phyloP scores from a whole-genome alignment of 2,113 vertebrate genomes.

The Fukomys damarensis region DNA sequence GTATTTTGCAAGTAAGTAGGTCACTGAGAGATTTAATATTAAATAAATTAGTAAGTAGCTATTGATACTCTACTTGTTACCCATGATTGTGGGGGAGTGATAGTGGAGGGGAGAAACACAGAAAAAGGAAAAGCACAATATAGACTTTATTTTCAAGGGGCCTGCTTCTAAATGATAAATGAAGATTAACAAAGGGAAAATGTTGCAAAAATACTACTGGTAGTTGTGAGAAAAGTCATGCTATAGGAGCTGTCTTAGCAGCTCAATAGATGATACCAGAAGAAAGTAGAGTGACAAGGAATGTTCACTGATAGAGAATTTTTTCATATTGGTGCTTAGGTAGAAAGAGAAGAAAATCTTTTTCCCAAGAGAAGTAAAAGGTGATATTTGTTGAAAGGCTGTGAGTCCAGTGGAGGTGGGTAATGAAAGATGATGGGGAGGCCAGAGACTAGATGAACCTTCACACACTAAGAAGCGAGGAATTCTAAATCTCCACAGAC shows the following conservation, averaged over 20 bases:
- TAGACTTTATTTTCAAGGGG: neutral
- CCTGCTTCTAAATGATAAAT: neutral
- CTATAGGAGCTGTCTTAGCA: neutral
- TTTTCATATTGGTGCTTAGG: neutral
- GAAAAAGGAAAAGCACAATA: neutral
- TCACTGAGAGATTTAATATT: neutral
- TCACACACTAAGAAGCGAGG: neutral
- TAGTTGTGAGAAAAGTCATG: neutral
- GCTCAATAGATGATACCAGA: neutral
- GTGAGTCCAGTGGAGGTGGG: neutral
- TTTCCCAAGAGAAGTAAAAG: neutral
- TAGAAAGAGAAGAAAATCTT: neutral
- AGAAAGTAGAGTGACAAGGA: neutral
- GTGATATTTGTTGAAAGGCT: neutral
- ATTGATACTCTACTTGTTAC: neutral
- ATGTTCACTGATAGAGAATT: neutral
- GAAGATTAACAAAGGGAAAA: neutral
- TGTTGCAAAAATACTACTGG: neutral
- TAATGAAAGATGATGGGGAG: neutral
- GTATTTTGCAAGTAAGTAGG: neutral
- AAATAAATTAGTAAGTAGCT: slow-evolving; percentile 28
- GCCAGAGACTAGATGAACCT: neutral
- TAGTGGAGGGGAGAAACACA: neutral
- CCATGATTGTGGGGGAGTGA: neutral
- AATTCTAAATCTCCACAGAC: neutral